Conservation (phyloP, 1,140 invertebrate genomes). For the Calephelis nemesis region DNA sequence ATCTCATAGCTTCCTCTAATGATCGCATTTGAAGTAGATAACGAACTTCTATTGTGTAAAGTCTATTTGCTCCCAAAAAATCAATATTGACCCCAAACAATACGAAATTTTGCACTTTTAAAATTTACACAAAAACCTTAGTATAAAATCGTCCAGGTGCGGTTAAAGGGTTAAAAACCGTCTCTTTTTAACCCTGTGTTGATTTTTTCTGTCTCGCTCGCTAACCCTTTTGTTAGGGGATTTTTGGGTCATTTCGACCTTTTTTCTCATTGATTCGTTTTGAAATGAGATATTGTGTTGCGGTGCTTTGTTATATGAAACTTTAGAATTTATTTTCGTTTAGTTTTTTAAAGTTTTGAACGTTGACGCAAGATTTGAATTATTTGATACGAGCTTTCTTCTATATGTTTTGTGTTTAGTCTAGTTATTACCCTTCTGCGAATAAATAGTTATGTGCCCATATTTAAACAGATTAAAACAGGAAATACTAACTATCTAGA, state of each 20-base stretch:
- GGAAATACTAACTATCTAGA: too few relatives aligned
- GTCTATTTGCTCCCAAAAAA: conserved; percentile 57
- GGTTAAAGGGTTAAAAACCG: conserved; percentile 53
- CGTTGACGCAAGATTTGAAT: conserved; percentile 2
- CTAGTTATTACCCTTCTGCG: too few relatives aligned
- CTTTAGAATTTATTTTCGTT: conserved; percentile 44
- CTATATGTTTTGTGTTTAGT: too few relatives aligned
- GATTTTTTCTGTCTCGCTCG: conserved; percentile 45
- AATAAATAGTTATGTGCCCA: not conserved
- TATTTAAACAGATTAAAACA: not conserved
- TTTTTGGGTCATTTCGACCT: conserved; percentile 70
- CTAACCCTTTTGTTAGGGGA: conserved; percentile 62
- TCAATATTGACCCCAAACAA: conserved; percentile 71
- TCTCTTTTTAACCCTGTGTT: conserved; percentile 39
- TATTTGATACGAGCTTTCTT: not conserved
- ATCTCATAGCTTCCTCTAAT: conserved; percentile 36
- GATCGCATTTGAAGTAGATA: conserved; percentile 61
- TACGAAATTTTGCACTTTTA: conserved; percentile 72
- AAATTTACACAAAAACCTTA: conserved; percentile 57
- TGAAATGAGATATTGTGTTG: conserved; percentile 72
- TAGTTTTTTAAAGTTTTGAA: conserved; percentile 2
- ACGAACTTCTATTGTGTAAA: conserved; percentile 62
- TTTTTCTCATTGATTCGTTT: conserved; percentile 66
- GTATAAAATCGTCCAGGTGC: conserved; percentile 68
- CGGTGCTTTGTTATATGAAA: conserved; percentile 48